A percentile compares a stretch with the other conserved stretches of the same genome.
Conservation (phyloP, 2,888 invertebrate species). For the Steinernema carpocapsae region DNA sequence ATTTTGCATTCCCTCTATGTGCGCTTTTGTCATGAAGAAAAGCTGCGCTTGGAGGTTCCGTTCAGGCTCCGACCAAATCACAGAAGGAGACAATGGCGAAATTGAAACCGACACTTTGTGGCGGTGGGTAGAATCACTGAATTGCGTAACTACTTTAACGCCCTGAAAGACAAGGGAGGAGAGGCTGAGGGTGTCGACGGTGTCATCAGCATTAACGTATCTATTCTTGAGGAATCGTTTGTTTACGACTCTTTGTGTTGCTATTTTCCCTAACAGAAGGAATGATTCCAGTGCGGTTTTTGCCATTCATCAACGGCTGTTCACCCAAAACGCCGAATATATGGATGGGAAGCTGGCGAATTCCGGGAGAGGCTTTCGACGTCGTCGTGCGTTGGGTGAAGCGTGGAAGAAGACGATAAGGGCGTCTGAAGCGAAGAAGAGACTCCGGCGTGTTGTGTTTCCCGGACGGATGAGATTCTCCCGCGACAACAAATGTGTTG, state of each 20-base stretch:
- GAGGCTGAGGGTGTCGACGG: slow-evolving; percentile 2
- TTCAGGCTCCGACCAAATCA: background rate
- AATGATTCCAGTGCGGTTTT: slow-evolving; percentile 28
- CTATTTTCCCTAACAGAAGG: slow-evolving; percentile 15
- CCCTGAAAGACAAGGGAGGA: too few relatives aligned
- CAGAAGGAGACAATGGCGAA: slow-evolving; percentile 9
- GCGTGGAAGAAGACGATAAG: too few relatives aligned
- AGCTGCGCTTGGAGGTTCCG: background rate
- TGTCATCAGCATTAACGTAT: slow-evolving; percentile 26
- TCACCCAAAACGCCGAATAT: slow-evolving; percentile 25
- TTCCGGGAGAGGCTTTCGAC: slow-evolving; percentile 5
- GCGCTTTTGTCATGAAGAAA: background rate
- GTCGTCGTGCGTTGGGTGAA: background rate
- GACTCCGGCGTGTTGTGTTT: background rate
- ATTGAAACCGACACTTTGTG: slow-evolving; percentile 20
- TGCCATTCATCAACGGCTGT: slow-evolving; percentile 32
- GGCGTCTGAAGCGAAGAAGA: too few relatives aligned
- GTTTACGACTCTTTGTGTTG: slow-evolving; percentile 26
- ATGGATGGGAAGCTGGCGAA: slow-evolving; percentile 10
- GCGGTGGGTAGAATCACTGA: background rate
- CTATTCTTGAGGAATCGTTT: slow-evolving; percentile 23
- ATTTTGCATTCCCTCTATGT: slow-evolving; percentile 34
- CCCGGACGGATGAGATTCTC: slow-evolving; percentile 16
- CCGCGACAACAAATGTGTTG: slow-evolving; percentile 31
- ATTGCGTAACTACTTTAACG: too few relatives aligned